These are phyloP conservation scores for Dipodomys spectabilis DNA, from an alignment of 2,113 vertebrate genomes.

Conservation along the genomic window DNA sequence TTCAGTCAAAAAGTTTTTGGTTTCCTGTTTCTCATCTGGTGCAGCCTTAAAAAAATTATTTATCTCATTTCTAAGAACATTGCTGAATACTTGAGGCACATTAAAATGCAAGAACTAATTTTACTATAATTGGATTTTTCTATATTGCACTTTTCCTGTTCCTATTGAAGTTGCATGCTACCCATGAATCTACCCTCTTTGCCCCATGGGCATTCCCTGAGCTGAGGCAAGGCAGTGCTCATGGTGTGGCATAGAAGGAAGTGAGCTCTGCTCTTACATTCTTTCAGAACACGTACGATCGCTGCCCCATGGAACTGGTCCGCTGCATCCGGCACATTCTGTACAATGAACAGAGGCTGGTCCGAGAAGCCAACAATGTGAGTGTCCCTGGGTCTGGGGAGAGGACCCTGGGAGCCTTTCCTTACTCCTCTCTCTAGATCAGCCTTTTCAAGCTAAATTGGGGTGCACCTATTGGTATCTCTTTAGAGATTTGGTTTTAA, in stretches of 20 bases:
- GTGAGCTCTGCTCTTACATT: constrained; percentile 47
- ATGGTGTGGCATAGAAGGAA: not conserved
- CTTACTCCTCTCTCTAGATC: not conserved
- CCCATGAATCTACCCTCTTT: not conserved
- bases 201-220: not conserved
- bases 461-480: not conserved
- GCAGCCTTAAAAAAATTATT: not conserved
- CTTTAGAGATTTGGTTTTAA: not conserved
- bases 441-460: not conserved
- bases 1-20: not conserved
- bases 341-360: constrained; percentile 97
- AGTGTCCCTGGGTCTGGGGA: constrained; percentile 77
- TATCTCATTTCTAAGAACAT: not conserved
- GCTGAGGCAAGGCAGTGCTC: not conserved
- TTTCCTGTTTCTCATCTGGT: not conserved
- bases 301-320: constrained; percentile 98
- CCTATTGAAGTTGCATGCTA: not conserved
- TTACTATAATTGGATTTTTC: not conserved
- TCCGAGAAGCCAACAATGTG: constrained; percentile 96
- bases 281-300: constrained; percentile 96
- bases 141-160: not conserved
- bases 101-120: not conserved
- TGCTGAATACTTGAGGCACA: not conserved
- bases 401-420: not conserved
- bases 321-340: constrained; percentile 98